A percentile compares a stretch with the other conserved stretches of the same genome.
Evolutionary conservation across 2,113 vertebrate species (phyloP).

Genomic region (Antennarius striatus): DNA sequence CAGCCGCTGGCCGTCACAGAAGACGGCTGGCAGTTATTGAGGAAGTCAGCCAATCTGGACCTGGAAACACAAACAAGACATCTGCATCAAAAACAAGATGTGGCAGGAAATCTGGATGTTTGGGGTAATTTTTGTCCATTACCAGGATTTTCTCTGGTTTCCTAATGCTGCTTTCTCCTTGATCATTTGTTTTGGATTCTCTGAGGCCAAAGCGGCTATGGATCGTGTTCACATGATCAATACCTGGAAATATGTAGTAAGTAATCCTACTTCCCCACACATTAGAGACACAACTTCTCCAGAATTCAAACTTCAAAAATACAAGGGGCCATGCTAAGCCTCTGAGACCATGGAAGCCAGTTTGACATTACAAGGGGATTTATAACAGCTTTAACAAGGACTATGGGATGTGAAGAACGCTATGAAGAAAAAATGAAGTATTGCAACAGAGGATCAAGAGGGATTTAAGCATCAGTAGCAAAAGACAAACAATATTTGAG

Average conservation of each 20-base stretch:
- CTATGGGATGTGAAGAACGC: no score
- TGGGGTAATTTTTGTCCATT: background rate
- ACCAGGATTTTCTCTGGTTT: background rate
- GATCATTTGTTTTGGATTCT: background rate
- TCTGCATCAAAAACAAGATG: constrained; percentile 36
- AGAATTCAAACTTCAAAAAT: no score
- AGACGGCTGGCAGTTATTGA: constrained; percentile 86
- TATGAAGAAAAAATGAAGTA: no score
- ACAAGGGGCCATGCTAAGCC: no score
- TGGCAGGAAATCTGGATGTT: constrained; percentile 2
- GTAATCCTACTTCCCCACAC: background rate
- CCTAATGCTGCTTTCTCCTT: background rate
- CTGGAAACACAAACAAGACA: constrained; percentile 74
- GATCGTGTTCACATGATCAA: background rate
- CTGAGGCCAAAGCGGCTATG: background rate
- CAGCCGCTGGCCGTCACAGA: constrained; percentile 78
- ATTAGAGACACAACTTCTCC: background rate
- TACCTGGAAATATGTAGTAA: background rate
- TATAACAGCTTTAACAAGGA: no score
- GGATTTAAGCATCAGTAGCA: no score
- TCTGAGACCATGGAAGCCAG: no score
- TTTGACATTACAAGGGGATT: no score
- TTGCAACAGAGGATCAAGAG: no score
- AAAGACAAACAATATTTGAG: no score
- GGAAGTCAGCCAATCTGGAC: constrained; percentile 91